Percentiles rank a stretch among this genome's conserved stretches.
phyloP scores from a whole-genome alignment of 2,797 vertebrate genomes.

The Merluccius polli region DNA sequence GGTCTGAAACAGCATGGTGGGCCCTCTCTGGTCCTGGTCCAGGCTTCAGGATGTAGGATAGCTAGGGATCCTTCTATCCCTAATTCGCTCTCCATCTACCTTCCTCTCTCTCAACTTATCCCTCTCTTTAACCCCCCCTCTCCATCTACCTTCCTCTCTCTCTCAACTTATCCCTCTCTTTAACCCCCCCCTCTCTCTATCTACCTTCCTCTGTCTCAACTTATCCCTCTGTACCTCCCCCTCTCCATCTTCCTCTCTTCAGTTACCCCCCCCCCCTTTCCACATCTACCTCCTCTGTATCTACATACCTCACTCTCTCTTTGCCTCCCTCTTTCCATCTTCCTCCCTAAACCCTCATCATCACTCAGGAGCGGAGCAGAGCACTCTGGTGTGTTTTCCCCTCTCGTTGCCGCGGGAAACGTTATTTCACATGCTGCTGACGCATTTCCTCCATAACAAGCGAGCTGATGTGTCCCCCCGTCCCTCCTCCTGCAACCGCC shows the following conservation, averaged over 20 bases:
- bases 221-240: not conserved
- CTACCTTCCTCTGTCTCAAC: too few species aligned
- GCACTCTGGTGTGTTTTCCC: too few species aligned
- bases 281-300: too few species aligned
- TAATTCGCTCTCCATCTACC: slow-evolving; percentile 38
- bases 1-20: too few species aligned
- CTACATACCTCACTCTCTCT: not conserved
- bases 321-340: not conserved
- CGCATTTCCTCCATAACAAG: slow-evolving; percentile 31
- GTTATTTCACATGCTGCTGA: slow-evolving; percentile 39
- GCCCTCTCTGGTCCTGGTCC: too few species aligned
- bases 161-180: slow-evolving; percentile 29
- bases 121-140: slow-evolving; percentile 27
- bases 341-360: not conserved
- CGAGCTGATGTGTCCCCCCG: slow-evolving; percentile 27
- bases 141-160: slow-evolving; percentile 50
- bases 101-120: slow-evolving; percentile 39
- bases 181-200: not conserved
- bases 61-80: slow-evolving; percentile 39
- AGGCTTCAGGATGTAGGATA: too few species aligned
- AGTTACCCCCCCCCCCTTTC: not conserved
- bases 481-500: not conserved
- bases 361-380: not conserved
- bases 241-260: slow-evolving; percentile 30
- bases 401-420: slow-evolving; percentile 39